Conservation (phyloP, 2,888 invertebrate species). For the Ochropleura leucogaster region DNA sequence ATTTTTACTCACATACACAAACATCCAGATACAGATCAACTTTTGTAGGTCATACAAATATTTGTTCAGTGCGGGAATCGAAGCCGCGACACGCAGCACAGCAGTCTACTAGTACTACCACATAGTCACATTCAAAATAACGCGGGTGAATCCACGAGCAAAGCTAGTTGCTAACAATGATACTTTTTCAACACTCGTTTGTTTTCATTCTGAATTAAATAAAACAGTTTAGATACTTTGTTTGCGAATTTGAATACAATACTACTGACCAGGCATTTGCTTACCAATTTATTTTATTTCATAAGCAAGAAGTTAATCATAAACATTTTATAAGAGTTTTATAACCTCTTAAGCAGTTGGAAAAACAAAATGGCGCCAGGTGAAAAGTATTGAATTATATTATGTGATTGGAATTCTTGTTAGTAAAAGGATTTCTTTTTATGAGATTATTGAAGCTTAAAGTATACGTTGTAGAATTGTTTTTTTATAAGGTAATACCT, state of each 20-base stretch:
- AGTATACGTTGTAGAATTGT: conserved; percentile 2
- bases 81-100: no score
- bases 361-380: conserved; percentile 25
- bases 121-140: no score
- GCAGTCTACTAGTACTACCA: no score
- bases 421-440: conserved; percentile 33
- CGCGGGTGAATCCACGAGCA: no score
- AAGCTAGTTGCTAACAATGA: not conserved
- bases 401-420: conserved; percentile 14
- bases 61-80: no score
- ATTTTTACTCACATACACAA: no score
- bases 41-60: no score
- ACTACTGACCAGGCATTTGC: conserved; percentile 11
- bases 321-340: not conserved
- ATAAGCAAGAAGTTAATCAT: conserved; percentile 23
- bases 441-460: conserved; percentile 20
- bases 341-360: not conserved
- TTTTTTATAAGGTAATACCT: conserved; percentile 10
- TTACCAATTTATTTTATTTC: conserved; percentile 26
- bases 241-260: conserved; percentile 32
- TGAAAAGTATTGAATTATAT: conserved; percentile 31
- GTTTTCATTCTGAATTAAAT: not conserved
- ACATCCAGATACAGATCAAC: no score
- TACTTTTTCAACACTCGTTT: not conserved
- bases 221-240: not conserved